These are phyloP conservation scores for Micronycteris hirsuta DNA, from an alignment of 2,113 vertebrate species.

Conservation along the genomic window DNA sequence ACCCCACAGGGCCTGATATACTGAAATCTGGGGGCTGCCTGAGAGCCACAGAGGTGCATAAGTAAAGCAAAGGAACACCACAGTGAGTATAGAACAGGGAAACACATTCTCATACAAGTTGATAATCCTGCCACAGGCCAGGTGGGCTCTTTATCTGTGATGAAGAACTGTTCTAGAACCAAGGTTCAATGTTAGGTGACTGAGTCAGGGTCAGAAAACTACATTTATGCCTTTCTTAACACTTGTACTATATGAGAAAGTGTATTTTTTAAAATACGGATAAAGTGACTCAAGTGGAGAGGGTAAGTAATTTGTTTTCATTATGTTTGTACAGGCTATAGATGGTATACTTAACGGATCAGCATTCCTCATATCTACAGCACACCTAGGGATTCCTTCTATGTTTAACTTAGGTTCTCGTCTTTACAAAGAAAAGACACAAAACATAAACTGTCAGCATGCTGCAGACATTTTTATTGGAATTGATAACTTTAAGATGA, in stretches of 20 bases:
- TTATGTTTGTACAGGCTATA: background rate
- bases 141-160: background rate
- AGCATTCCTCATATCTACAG: background rate
- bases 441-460: background rate
- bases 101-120: background rate
- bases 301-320: background rate
- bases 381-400: background rate
- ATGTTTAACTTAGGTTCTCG: background rate
- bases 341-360: background rate
- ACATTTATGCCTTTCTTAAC: background rate
- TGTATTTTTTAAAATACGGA: background rate
- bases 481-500: background rate
- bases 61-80: background rate
- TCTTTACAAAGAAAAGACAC: background rate
- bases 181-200: background rate
- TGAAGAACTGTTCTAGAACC: background rate
- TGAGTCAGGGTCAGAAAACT: background rate
- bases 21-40: background rate
- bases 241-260: background rate
- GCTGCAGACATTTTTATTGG: background rate
- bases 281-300: background rate
- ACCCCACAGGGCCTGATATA: background rate
- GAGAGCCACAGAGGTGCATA: background rate
- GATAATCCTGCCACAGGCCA: background rate
- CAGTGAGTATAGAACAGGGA: background rate